A percentile compares a stretch with the other conserved stretches of the same genome.
phyloP scores from a whole-genome alignment of 92 coral and sea anemone species.

The Phymanthus crucifer region DNA sequence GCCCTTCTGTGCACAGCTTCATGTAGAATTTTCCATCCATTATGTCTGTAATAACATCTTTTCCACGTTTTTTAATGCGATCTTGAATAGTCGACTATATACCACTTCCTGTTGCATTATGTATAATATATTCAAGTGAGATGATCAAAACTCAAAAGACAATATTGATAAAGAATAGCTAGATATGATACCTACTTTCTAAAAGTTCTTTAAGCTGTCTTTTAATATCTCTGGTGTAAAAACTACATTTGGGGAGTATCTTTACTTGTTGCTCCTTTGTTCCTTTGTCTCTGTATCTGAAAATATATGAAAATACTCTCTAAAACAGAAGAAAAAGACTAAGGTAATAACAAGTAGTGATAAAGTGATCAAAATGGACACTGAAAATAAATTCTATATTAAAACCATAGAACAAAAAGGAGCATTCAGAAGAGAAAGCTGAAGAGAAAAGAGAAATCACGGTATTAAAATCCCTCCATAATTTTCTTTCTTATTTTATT shows the following conservation, averaged over 20 bases:
- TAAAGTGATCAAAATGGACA: not conserved
- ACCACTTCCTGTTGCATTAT: constrained; percentile 26
- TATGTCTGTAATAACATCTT: constrained; percentile 42
- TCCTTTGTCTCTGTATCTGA: constrained; percentile 59
- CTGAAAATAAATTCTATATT: not conserved
- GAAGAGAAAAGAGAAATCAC: not conserved
- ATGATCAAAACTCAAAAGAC: not conserved
- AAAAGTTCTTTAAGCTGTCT: constrained; percentile 47
- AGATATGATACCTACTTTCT: constrained; percentile 27
- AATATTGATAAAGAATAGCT: not conserved
- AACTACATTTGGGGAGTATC: constrained; percentile 55
- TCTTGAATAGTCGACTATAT: constrained; percentile 42
- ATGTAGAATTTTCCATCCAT: constrained; percentile 52
- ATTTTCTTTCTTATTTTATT: not conserved
- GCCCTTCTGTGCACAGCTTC: constrained; percentile 35
- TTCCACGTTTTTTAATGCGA: constrained; percentile 22
- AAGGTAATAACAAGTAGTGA: not conserved
- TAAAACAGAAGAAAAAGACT: not conserved
- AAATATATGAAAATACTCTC: not conserved
- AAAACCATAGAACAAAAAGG: constrained; percentile 2
- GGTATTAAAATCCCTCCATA: not conserved
- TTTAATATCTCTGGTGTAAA: constrained; percentile 43
- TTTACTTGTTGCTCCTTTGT: constrained; percentile 33
- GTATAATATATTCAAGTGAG: not conserved
- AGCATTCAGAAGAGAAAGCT: not conserved